Evolutionary conservation across 2,888 invertebrate genomes (phyloP), one percentile per base, ranked within the genome.

Genomic region (Drosophila rubida): DNA sequence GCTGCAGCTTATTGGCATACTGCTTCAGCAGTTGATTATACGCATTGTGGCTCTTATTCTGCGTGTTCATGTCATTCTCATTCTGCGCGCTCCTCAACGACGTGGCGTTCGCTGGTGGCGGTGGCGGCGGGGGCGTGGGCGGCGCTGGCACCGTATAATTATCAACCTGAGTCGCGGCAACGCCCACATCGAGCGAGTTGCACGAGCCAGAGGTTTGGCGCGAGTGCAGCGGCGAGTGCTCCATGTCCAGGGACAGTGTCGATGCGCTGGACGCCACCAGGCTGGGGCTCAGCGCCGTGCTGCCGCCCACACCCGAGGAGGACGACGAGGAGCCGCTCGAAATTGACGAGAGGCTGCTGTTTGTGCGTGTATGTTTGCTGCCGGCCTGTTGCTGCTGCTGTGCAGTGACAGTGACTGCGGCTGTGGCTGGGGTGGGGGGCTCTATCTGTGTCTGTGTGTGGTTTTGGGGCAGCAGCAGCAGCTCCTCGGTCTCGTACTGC

Each of bases 21-120:
- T 90, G 90, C 85, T 91, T 91, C 66, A 91, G 79, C 74, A 90
- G 88, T 71, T 91, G 91, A 85, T 88, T 91, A 80, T 90, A 90
- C 73, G 89, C 88, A 80, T 87, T 88, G 75, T 83, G 77, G 75
- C 84, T 82, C 77, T 90, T 90, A 75, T 91, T 91, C 70, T 90
- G 90, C 64, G 83, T 87, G 79, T 91, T 91, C 90, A 90, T 90
- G 77, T 91, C 90, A 76, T 90, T 90, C 80, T 91, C 91, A 79
- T 90, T 90, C 75, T 89, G 63, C 68, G 78, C 61, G 30, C 23
- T 6, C 32, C 57, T 57, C 23, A 19, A 32, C 14, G 77, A 32
- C 55, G 77, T 78, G 67, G 49, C 68, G 75, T 53, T 69, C 22
- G 53, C 0, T 27, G 59, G 3, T 16, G 51, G 8, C 16, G 68